Percentiles rank a stretch among this genome's conserved stretches.
These are phyloP conservation scores for Platypus cylindrus DNA, from an alignment of 2,888 invertebrate species.

Conservation along the genomic window DNA sequence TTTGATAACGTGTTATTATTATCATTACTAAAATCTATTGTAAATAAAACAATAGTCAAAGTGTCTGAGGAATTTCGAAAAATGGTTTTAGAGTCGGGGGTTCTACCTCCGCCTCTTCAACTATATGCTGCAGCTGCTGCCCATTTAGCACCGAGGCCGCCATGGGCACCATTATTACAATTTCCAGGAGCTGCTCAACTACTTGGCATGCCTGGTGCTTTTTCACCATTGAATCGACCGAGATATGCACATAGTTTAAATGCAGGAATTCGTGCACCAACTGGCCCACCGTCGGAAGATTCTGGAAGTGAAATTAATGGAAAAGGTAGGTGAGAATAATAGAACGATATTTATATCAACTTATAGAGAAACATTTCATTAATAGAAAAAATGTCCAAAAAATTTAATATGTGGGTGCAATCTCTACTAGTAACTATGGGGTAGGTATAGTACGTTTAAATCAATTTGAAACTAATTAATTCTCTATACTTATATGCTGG, in stretches of 20 bases:
- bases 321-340: constrained; percentile 30
- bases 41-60: no score
- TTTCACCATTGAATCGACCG: constrained; percentile 33
- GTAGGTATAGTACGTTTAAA: no score
- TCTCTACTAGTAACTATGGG: no score
- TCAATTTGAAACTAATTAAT: no score
- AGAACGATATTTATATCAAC: no score
- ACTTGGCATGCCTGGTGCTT: constrained; percentile 36
- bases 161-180: constrained; percentile 36
- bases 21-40: no score
- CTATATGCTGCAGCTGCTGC: constrained; percentile 59
- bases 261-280: constrained; percentile 30
- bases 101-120: constrained; percentile 56
- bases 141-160: constrained; percentile 48
- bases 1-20: no score
- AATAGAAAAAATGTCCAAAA: no score
- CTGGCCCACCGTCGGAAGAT: constrained; percentile 35
- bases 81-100: constrained; percentile 52
- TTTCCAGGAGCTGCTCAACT: constrained; percentile 36
- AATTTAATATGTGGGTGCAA: no score
- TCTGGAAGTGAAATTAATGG: constrained; percentile 36
- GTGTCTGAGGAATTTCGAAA: constrained; percentile 20
- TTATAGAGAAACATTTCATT: no score
- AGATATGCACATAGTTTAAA: constrained; percentile 31
- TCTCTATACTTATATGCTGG: no score